phyloP scores from a whole-genome alignment of 2,113 vertebrate species.

The Brachyistius frenatus region DNA sequence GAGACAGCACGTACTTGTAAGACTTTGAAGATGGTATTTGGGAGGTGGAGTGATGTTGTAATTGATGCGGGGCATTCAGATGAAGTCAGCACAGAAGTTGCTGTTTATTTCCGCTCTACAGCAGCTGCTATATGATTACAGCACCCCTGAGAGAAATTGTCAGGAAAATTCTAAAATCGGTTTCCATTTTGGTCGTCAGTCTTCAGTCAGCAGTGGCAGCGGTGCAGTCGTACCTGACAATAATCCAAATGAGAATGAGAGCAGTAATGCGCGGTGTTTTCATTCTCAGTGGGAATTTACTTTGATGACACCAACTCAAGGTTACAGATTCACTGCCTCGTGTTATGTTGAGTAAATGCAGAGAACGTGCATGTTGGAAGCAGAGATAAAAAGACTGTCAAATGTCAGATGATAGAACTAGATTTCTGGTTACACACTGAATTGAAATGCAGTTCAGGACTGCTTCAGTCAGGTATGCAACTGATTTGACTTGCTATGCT shows the following conservation, averaged over 20 bases:
- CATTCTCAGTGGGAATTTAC: conserved; percentile 18
- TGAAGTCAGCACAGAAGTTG: conserved; percentile 47
- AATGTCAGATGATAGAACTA: background rate
- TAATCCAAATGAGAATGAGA: conserved; percentile 42
- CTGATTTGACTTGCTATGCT: background rate
- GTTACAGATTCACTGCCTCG: background rate
- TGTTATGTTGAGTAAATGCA: background rate
- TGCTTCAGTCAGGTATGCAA: background rate
- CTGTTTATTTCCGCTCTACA: conserved; percentile 45
- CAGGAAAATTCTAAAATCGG: conserved; percentile 26
- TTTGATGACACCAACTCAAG: conserved; percentile 16
- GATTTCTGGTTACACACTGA: background rate
- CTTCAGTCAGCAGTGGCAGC: conserved; percentile 8
- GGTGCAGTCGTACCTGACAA: conserved; percentile 27
- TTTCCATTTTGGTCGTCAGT: conserved; percentile 34
- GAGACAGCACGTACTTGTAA: conserved; percentile 47
- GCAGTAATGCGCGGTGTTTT: background rate
- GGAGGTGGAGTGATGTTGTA: conserved; percentile 58
- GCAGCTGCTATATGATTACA: conserved; percentile 29
- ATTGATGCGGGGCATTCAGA: conserved; percentile 56
- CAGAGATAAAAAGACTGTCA: background rate
- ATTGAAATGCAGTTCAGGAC: conserved; percentile 5
- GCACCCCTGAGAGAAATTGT: conserved; percentile 39
- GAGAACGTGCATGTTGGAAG: background rate
- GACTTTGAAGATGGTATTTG: conserved; percentile 70